A percentile compares a stretch with the other conserved stretches of the same genome.
These are phyloP conservation scores for Drosophila anceps DNA, from an alignment of 2,888 invertebrate genomes.

Conservation along the genomic window DNA sequence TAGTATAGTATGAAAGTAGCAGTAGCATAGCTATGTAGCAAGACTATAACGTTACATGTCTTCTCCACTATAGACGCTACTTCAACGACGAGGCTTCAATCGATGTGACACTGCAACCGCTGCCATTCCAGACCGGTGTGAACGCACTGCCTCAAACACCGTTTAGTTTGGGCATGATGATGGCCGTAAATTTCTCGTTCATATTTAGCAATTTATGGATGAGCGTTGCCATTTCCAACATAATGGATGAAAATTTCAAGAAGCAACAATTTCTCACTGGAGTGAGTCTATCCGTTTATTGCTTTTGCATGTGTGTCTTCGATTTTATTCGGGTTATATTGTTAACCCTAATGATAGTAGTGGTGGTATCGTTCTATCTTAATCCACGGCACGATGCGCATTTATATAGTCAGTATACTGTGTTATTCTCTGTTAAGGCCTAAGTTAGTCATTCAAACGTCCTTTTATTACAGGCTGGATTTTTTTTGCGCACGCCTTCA, in stretches of 20 bases:
- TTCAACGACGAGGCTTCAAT: constrained; percentile 56
- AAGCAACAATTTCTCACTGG: constrained; percentile 64
- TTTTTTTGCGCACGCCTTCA: constrained; percentile 18
- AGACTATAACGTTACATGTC: neutral
- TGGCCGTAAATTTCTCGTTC: constrained; percentile 55
- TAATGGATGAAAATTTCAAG: constrained; percentile 49
- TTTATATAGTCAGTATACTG: constrained; percentile 36
- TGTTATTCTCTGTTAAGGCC: neutral
- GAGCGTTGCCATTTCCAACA: constrained; percentile 17
- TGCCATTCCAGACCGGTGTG: constrained; percentile 43
- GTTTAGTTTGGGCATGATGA: constrained; percentile 41
- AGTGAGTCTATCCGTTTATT: constrained; percentile 26
- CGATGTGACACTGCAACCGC: constrained; percentile 52
- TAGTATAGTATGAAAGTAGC: neutral
- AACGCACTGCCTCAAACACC: constrained; percentile 43
- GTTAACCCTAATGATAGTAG: constrained; percentile 71
- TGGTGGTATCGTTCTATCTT: constrained; percentile 27
- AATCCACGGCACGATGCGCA: constrained; percentile 37
- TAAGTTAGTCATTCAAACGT: neutral
- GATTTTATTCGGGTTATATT: constrained; percentile 25
- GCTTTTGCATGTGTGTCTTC: constrained; percentile 22
- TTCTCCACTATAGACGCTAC: constrained; percentile 26
- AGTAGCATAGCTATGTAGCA: neutral
- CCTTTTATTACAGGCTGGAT: constrained; percentile 25
- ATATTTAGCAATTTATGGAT: constrained; percentile 50